Evolutionary conservation across 1,140 invertebrate genomes (phyloP).

Genomic region (Argopecten irradians): DNA sequence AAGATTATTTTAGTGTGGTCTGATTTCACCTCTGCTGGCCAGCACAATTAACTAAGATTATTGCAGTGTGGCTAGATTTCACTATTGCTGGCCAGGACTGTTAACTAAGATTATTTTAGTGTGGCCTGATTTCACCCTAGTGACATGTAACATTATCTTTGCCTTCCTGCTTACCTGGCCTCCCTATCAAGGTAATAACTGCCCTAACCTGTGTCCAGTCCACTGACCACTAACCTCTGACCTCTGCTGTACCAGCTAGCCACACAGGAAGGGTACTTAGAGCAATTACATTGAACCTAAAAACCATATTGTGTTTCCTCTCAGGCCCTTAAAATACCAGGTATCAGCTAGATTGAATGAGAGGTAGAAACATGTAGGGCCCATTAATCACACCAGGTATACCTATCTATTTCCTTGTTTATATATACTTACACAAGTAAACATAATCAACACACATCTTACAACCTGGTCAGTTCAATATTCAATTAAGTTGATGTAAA

Average conservation of each 20-base stretch:
- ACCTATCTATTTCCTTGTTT: background rate
- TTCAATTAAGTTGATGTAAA: background rate
- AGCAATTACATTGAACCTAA: background rate
- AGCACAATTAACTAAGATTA: background rate
- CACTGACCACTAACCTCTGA: background rate
- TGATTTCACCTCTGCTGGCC: too few species aligned
- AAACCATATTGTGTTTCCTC: slow-evolving; percentile 7
- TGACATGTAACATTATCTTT: background rate
- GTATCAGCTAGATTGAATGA: background rate
- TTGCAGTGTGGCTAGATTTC: background rate
- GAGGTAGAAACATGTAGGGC: background rate
- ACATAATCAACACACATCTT: background rate
- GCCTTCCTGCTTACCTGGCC: slow-evolving; percentile 2
- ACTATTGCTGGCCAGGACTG: background rate
- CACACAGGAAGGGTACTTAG: background rate
- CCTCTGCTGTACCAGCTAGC: background rate
- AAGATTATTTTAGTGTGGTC: too few species aligned
- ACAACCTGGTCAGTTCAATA: background rate
- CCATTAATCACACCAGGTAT: background rate
- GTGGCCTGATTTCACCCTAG: background rate
- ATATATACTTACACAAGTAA: background rate
- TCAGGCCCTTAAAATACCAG: background rate
- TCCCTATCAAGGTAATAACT: background rate
- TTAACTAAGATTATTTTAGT: background rate
- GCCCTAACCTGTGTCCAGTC: background rate